A percentile compares a stretch with the other conserved stretches of the same genome.
These are phyloP conservation scores for Criorhina ranunculi DNA, from an alignment of 2,888 invertebrate species.

Conservation along the genomic window DNA sequence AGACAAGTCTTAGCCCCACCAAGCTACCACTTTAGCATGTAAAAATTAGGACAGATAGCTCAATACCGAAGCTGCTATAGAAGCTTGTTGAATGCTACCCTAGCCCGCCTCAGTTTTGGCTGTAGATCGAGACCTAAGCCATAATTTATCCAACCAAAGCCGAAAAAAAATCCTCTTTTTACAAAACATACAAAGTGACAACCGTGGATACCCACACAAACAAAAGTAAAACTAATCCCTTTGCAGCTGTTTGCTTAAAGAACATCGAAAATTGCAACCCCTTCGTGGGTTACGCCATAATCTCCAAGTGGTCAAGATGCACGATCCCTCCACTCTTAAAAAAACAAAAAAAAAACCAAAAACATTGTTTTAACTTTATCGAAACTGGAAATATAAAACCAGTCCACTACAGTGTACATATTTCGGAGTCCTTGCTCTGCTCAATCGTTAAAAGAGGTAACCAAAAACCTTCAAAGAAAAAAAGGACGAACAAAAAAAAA, in stretches of 20 bases:
- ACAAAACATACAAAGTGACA: no score
- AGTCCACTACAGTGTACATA: constrained; percentile 38
- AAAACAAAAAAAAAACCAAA: constrained; percentile 41
- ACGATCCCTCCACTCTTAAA: constrained; percentile 2
- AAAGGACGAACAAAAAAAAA: constrained; percentile 61
- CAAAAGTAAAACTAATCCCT: neutral
- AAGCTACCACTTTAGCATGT: no score
- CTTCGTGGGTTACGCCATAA: neutral
- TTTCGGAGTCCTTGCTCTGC: constrained; percentile 22
- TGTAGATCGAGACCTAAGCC: no score
- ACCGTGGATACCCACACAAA: no score
- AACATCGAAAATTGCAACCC: constrained; percentile 9
- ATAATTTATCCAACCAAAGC: no score
- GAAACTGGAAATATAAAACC: constrained; percentile 48
- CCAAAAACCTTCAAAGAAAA: constrained; percentile 72
- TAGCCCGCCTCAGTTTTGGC: no score
- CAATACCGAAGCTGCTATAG: no score
- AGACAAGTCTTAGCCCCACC: no score
- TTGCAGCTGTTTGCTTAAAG: neutral
- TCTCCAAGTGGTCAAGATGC: constrained; percentile 8
- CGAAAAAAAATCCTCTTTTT: no score
- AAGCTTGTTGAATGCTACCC: no score
- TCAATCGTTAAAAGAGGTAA: constrained; percentile 64
- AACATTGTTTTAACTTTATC: constrained; percentile 47
- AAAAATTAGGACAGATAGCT: no score